Evolutionary conservation across 37 sponge, comb jelly and placozoan genomes (phyloP), one percentile per base, ranked within the genome.

Genomic region (Cliona cf. orientalis): DNA sequence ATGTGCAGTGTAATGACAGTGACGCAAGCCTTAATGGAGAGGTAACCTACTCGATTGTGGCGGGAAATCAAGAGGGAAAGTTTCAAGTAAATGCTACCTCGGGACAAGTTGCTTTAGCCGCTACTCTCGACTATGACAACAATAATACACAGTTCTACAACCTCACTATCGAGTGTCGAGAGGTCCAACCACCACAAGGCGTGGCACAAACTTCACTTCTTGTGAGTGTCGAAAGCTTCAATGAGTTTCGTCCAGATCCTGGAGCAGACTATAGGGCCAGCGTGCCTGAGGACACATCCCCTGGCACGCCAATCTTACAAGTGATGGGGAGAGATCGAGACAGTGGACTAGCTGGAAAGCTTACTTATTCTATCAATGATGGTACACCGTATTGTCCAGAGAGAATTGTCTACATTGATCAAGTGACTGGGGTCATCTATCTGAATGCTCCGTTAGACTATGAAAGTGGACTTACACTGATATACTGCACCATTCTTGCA

Each of bases 231-330:
- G 23, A 21, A n/a, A 61, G 63, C 26, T 26, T 25, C 26, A 22
- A 61, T 22, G 63, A 61, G 28, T 61, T 26, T 61, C 26, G 26
- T 61, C 63, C 63, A 6, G 63, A 61, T 61, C 63, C 63, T 61
- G 63, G 63, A n/a, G 6, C 7, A 7, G 29, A n/a, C 26, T 61
- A 61, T n/a, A 9, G 28, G 6, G 63, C 63, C 63, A 61, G 25
- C 7, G 63, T 61, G 25, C 12, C 26, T 26, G 63, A 61, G 23
- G 26, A 22, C 23, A n/a, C 26, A 6, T 5, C 28, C 5, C 26
- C 63, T 9, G 63, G 63, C 23, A n/a, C 63, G 12, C 6, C 29
- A 5, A 61, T 61, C 23, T 6, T n/a, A 25, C 63, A 61, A n/a
- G 29, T 61, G 26, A 9, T 7, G 23, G 63, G 63, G 6, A 9